Conservation (phyloP, 2,113 vertebrate species). For the Emydura subglobosa region DNA sequence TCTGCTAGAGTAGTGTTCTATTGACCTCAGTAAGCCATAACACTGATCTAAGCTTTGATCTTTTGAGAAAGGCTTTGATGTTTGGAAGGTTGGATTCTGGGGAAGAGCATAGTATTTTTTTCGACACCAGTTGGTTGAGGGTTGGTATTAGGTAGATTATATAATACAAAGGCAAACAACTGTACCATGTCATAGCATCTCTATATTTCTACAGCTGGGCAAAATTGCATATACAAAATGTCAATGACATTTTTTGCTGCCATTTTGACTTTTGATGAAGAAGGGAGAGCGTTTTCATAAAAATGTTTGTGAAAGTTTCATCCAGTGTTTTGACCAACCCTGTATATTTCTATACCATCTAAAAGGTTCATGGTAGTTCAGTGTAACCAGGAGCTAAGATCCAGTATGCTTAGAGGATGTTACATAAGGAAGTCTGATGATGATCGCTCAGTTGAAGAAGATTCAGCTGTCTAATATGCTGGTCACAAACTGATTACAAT, state of each 20-base stretch:
- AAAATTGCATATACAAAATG: neutral
- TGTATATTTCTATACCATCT: neutral
- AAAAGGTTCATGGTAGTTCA: neutral
- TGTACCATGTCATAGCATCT: neutral
- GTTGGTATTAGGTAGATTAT: neutral
- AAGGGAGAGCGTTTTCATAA: neutral
- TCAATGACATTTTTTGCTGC: neutral
- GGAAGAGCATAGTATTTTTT: neutral
- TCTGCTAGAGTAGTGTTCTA: neutral
- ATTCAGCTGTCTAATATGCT: neutral
- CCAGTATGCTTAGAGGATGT: neutral
- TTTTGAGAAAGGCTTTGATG: neutral
- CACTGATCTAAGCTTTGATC: neutral
- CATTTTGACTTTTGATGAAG: neutral
- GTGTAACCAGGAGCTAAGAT: neutral
- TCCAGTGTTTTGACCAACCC: neutral
- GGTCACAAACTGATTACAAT: neutral
- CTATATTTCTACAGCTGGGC: neutral
- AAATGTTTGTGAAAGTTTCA: neutral
- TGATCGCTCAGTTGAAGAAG: neutral
- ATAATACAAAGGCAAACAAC: neutral
- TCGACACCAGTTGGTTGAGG: neutral
- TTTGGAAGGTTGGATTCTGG: neutral
- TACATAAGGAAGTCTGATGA: neutral
- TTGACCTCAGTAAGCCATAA: neutral